These are phyloP conservation scores for Mechanitis mazaeus DNA, from an alignment of 2,888 invertebrate genomes.

Conservation along the genomic window DNA sequence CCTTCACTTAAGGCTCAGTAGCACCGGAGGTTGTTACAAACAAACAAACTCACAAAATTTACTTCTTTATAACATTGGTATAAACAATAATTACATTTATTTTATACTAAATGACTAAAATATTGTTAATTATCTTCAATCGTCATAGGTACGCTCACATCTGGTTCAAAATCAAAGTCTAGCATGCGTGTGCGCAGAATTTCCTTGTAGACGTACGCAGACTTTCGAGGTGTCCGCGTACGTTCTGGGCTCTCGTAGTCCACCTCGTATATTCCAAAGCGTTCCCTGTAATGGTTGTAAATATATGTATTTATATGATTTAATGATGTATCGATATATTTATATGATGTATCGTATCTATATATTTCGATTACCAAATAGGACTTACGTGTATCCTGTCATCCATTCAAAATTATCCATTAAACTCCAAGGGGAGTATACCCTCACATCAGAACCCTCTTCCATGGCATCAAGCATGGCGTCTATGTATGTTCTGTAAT, in stretches of 20 bases:
- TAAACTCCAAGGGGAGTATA: constrained; percentile 77
- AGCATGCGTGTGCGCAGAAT: constrained; percentile 55
- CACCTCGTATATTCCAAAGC: constrained; percentile 81
- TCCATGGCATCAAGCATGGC: constrained; percentile 55
- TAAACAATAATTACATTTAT: not conserved
- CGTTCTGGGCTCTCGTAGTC: constrained; percentile 77
- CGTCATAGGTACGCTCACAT: constrained; percentile 28
- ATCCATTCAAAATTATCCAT: constrained; percentile 80
- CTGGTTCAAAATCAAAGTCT: constrained; percentile 40
- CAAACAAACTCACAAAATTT: too few relatives aligned
- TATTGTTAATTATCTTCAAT: constrained; percentile 28
- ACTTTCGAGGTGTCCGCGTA: constrained; percentile 78
- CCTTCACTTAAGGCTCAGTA: too few relatives aligned
- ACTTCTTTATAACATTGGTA: not conserved
- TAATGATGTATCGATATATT: too few relatives aligned
- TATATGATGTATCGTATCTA: too few relatives aligned
- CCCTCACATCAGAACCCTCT: constrained; percentile 55
- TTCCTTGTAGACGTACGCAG: constrained; percentile 70
- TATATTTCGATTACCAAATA: not conserved
- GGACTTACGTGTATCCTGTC: constrained; percentile 68
- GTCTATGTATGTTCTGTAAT: constrained; percentile 48
- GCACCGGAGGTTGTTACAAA: too few relatives aligned
- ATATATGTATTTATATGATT: not conserved
- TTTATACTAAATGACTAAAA: too few relatives aligned
- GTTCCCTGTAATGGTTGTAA: constrained; percentile 51